phyloP scores from a whole-genome alignment of 2,113 vertebrate genomes.

The Petrocephalus zakoni region DNA sequence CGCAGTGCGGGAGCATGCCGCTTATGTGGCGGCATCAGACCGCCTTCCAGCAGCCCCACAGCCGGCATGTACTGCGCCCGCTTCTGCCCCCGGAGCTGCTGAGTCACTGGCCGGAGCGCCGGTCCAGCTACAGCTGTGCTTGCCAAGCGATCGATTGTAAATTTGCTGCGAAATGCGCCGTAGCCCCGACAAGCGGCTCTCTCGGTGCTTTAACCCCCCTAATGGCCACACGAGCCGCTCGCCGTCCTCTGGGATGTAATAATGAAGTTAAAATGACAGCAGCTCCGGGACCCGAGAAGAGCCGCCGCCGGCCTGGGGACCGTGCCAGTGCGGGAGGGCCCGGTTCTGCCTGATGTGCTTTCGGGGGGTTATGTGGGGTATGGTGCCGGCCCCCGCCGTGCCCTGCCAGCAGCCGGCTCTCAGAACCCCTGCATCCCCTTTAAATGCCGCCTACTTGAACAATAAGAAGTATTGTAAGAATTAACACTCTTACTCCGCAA shows the following conservation, averaged over 20 bases:
- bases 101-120: not conserved
- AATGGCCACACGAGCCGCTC: not conserved
- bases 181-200: not conserved
- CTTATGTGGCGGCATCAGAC: no score
- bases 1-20: no score
- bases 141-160: not conserved
- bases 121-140: not conserved
- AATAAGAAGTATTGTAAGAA: no score
- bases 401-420: no score
- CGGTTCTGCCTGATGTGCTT: not conserved
- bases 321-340: not conserved
- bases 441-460: no score
- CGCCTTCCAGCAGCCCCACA: not conserved
- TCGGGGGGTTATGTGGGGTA: no score
- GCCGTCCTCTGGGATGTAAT: not conserved
- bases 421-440: no score
- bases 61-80: not conserved
- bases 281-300: not conserved
- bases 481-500: no score
- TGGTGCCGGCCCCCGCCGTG: no score
- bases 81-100: not conserved
- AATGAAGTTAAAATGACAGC: not conserved
- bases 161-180: not conserved
- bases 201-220: not conserved
- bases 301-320: not conserved